phyloP scores from a whole-genome alignment of 2,113 vertebrate genomes.

The Formicarius rufipectus region DNA sequence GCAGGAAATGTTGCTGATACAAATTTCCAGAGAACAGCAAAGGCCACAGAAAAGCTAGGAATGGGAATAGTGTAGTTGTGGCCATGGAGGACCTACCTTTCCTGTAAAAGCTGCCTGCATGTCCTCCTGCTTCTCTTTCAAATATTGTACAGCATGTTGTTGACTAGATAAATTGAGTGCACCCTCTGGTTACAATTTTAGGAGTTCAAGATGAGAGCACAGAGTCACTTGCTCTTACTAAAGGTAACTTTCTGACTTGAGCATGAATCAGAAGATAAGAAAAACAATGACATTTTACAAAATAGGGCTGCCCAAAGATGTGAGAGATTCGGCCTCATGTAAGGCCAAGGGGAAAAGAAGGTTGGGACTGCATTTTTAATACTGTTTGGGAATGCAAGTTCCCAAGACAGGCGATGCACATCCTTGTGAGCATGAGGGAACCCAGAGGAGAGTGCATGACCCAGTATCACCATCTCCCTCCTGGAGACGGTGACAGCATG shows the following conservation, averaged over 20 bases:
- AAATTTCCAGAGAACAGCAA: neutral
- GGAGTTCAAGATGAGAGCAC: neutral
- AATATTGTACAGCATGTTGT: neutral
- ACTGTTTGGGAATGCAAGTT: conserved; percentile 34
- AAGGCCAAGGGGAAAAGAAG: neutral
- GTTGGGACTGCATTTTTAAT: conserved; percentile 50
- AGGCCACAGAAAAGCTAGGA: neutral
- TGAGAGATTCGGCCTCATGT: neutral
- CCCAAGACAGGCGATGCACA: neutral
- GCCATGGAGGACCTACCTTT: neutral
- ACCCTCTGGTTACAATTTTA: neutral
- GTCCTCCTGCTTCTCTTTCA: neutral
- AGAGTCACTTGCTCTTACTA: rapidly evolving
- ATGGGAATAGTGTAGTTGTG: neutral
- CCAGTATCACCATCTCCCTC: neutral
- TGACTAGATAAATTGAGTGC: neutral
- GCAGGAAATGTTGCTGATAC: neutral
- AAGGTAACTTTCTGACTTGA: neutral
- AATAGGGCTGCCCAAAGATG: neutral
- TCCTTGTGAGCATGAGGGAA: neutral
- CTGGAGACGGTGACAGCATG: neutral
- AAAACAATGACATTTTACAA: neutral
- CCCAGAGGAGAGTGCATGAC: neutral
- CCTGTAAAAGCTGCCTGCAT: neutral
- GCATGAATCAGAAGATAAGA: neutral